A percentile compares a stretch with the other conserved stretches of the same genome.
phyloP scores from a whole-genome alignment of 2,797 vertebrate species.

The Stomatorhinus walkeri region DNA sequence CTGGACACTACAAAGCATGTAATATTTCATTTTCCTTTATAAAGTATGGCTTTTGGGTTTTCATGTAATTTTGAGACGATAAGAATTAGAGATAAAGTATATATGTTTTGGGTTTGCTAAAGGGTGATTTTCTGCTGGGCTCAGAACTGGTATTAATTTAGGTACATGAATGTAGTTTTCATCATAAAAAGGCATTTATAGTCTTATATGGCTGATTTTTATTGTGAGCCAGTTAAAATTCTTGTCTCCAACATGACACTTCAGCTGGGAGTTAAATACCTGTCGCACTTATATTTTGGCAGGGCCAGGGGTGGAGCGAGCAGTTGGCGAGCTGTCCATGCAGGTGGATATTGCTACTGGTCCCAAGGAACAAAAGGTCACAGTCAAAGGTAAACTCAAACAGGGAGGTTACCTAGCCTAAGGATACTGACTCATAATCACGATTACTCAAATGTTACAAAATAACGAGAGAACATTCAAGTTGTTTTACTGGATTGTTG shows the following conservation, averaged over 20 bases:
- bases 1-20: neutral
- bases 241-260: neutral
- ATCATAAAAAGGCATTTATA: neutral
- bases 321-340: conserved; percentile 84
- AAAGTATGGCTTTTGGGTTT: neutral
- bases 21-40: neutral
- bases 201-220: neutral
- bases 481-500: neutral
- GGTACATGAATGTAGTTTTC: neutral
- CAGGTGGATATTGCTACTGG: conserved; percentile 87
- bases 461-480: neutral
- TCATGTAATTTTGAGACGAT: neutral
- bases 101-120: neutral
- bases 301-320: conserved; percentile 84
- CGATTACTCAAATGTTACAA: neutral
- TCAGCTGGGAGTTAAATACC: conserved; percentile 27
- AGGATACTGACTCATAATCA: neutral
- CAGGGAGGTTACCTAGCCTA: neutral
- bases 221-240: neutral
- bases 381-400: conserved; percentile 70
- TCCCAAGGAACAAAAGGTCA: conserved; percentile 79
- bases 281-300: neutral
- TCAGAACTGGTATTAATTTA: neutral
- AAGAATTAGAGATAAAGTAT: neutral
- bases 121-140: neutral